Conservation (phyloP, 2,797 vertebrate species). For the Chrysocyon brachyurus region DNA sequence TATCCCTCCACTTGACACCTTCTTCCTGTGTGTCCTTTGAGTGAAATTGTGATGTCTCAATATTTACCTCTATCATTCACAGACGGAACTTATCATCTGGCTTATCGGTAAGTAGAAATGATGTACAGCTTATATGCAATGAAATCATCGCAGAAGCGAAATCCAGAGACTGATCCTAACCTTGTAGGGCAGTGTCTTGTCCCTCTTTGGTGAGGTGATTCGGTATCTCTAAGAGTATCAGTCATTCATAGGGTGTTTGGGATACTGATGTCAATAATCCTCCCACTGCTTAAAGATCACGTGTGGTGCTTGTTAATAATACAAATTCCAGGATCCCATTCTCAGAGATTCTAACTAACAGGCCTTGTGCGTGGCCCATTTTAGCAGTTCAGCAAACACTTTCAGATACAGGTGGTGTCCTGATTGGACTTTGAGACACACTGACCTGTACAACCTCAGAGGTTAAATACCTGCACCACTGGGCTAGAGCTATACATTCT, state of each 20-base stretch:
- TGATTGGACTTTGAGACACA: not conserved
- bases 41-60: not conserved
- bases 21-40: not conserved
- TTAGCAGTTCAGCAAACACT: not conserved
- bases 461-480: not conserved
- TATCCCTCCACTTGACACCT: not conserved
- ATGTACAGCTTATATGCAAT: not conserved
- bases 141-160: not conserved
- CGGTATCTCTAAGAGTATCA: not conserved
- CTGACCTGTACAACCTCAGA: not conserved
- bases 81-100: not conserved
- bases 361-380: not conserved
- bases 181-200: not conserved
- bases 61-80: not conserved
- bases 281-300: not conserved
- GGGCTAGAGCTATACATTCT: not conserved
- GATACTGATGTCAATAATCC: not conserved
- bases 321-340: not conserved
- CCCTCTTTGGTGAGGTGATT: not conserved
- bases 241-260: not conserved
- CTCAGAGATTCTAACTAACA: not conserved
- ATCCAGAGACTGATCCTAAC: not conserved
- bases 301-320: not conserved
- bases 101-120: not conserved
- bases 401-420: not conserved